A percentile compares a stretch with the other conserved stretches of the same genome.
Evolutionary conservation across 2,797 vertebrate species (phyloP).

Genomic region (Gambusia yucatana): DNA sequence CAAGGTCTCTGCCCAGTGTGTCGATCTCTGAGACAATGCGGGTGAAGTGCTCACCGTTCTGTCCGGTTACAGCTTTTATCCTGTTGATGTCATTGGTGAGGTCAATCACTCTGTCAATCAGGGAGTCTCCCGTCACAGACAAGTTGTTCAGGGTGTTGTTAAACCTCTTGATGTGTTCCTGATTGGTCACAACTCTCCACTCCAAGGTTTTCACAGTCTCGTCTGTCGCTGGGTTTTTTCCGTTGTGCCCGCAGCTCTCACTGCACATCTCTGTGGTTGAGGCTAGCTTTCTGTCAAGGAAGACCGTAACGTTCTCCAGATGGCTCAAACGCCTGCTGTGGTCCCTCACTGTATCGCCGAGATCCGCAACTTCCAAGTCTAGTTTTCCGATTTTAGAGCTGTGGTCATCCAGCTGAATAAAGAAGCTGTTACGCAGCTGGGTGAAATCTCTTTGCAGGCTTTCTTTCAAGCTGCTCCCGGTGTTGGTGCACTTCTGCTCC

Average conservation of each 20-base stretch:
- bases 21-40: constrained; percentile 77
- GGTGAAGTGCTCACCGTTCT: constrained; percentile 77
- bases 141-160: constrained; percentile 81
- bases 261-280: constrained; percentile 78
- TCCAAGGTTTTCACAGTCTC: constrained; percentile 83
- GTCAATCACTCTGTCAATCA: constrained; percentile 69
- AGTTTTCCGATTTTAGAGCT: constrained; percentile 77
- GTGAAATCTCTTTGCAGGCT: constrained; percentile 78
- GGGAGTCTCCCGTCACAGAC: constrained; percentile 78
- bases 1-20: constrained; percentile 71
- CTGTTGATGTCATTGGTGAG: constrained; percentile 74
- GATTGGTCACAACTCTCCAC: constrained; percentile 81
- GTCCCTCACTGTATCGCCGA: constrained; percentile 75
- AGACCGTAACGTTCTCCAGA: constrained; percentile 73
- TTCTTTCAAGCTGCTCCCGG: constrained; percentile 80
- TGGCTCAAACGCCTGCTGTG: constrained; percentile 74
- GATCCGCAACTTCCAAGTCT: constrained; percentile 75
- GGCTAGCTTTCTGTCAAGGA: constrained; percentile 80
- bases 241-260: constrained; percentile 75
- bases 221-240: constrained; percentile 57
- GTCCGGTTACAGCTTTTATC: constrained; percentile 75
- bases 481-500: constrained; percentile 81
- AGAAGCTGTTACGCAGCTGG: constrained; percentile 74
- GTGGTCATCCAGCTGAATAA: constrained; percentile 71
- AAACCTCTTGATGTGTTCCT: constrained; percentile 81